These are phyloP conservation scores for Embidobia sp. DNA, from an alignment of 2,888 invertebrate species.

Conservation along the genomic window DNA sequence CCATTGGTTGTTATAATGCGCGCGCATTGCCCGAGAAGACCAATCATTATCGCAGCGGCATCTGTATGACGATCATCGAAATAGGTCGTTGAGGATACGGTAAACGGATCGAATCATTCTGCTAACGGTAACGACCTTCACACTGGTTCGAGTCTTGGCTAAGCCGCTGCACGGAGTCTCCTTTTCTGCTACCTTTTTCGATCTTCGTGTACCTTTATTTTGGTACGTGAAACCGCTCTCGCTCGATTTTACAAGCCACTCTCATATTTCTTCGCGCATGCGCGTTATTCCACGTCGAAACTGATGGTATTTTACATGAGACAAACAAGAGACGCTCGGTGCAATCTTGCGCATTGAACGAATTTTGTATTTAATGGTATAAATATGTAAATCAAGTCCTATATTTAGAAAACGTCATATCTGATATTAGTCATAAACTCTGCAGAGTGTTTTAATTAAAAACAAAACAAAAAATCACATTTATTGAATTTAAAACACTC, in stretches of 20 bases:
- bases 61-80: slow-evolving; percentile 81
- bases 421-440: too few relatives aligned
- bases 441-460: too few relatives aligned
- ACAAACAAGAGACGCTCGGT: slow-evolving; percentile 22
- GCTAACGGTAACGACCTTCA: slow-evolving; percentile 81
- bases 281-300: slow-evolving; percentile 59
- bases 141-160: slow-evolving; percentile 80
- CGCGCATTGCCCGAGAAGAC: slow-evolving; percentile 63
- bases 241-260: slow-evolving; percentile 38
- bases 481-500: too few relatives aligned
- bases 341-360: slow-evolving; percentile 11
- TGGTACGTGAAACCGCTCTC: slow-evolving; percentile 29
- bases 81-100: slow-evolving; percentile 78
- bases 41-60: slow-evolving; percentile 81
- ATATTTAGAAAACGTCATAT: too few relatives aligned
- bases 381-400: too few relatives aligned
- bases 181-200: slow-evolving; percentile 57
- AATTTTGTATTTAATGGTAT: too few relatives aligned
- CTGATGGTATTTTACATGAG: slow-evolving; percentile 45
- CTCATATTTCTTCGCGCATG: slow-evolving; percentile 67
- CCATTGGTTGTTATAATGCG: slow-evolving; percentile 60
- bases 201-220: slow-evolving; percentile 59
- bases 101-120: slow-evolving; percentile 76
- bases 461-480: too few relatives aligned
- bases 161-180: slow-evolving; percentile 74